Evolutionary conservation across 2,888 invertebrate genomes (phyloP).

Genomic region (Gnatocerus cornutus): DNA sequence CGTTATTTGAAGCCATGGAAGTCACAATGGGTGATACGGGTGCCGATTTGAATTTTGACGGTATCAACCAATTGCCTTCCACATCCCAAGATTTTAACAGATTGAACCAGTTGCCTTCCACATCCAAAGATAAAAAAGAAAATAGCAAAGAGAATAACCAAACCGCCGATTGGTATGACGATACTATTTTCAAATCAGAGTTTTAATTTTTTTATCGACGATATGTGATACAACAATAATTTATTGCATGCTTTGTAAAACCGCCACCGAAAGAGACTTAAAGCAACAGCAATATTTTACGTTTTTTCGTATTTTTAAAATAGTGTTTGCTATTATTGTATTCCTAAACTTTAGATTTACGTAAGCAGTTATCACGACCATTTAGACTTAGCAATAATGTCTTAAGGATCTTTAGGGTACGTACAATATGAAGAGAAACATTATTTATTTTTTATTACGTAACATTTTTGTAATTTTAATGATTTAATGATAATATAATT

Average conservation of each 20-base stretch:
- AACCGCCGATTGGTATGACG: slow-evolving; percentile 98
- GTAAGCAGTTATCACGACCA: slow-evolving; percentile 11
- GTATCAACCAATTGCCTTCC: slow-evolving; percentile 82
- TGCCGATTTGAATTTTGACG: slow-evolving; percentile 86
- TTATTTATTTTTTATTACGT: slow-evolving; percentile 31
- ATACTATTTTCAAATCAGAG: slow-evolving; percentile 32
- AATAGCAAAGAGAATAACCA: slow-evolving; percentile 79
- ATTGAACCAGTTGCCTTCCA: slow-evolving; percentile 83
- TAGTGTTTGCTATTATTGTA: slow-evolving; percentile 5
- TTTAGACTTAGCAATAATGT: slow-evolving; percentile 25
- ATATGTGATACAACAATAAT: slow-evolving; percentile 32
- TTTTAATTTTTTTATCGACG: slow-evolving; percentile 28
- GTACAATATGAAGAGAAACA: background rate
- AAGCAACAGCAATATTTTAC: slow-evolving; percentile 19
- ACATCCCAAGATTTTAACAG: slow-evolving; percentile 89
- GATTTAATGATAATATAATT: background rate
- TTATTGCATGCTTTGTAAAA: slow-evolving; percentile 39
- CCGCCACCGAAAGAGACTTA: slow-evolving; percentile 3
- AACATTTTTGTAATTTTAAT: slow-evolving; percentile 11
- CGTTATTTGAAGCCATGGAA: slow-evolving; percentile 88
- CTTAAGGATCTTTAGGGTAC: slow-evolving; percentile 6
- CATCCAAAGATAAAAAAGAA: slow-evolving; percentile 77
- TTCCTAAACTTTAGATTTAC: slow-evolving; percentile 30
- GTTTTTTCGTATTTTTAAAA: slow-evolving; percentile 7
- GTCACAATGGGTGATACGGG: slow-evolving; percentile 78